Evolutionary conservation across 2,888 invertebrate genomes (phyloP).

Genomic region (Tholera decimalis): DNA sequence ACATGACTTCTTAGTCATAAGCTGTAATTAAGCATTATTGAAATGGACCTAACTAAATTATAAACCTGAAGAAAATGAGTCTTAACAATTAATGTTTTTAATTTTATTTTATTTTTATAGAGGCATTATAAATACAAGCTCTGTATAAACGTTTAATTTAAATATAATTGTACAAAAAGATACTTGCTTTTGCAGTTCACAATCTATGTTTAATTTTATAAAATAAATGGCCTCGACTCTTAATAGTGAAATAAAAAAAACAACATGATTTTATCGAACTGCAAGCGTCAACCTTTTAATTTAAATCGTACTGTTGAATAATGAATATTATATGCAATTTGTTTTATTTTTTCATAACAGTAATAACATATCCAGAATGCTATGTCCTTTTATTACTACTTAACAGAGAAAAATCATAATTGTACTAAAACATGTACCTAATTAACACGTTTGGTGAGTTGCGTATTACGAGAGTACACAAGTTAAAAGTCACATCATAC

Average conservation of each 20-base stretch:
- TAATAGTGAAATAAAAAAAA: not conserved
- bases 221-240: not conserved
- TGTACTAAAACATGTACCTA: not conserved
- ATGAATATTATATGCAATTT: not conserved
- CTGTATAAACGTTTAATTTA: too few species aligned
- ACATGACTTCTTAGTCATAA: not conserved
- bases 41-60: too few species aligned
- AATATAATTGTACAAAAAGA: too few species aligned
- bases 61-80: too few species aligned
- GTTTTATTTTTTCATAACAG: not conserved
- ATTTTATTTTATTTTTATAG: too few species aligned
- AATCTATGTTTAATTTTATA: not conserved
- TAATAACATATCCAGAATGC: not conserved
- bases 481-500: not conserved
- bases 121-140: too few species aligned
- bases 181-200: not conserved
- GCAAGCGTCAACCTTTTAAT: slow-evolving; percentile 19
- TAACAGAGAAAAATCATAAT: slow-evolving; percentile 1
- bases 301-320: slow-evolving; percentile 7
- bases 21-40: not conserved
- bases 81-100: too few species aligned
- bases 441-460: not conserved
- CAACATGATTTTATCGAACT: slow-evolving; percentile 1
- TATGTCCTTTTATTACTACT: not conserved
- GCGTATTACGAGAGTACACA: too few species aligned